Conservation (phyloP, 1,140 invertebrate species). For the Drosophila ironensis region DNA sequence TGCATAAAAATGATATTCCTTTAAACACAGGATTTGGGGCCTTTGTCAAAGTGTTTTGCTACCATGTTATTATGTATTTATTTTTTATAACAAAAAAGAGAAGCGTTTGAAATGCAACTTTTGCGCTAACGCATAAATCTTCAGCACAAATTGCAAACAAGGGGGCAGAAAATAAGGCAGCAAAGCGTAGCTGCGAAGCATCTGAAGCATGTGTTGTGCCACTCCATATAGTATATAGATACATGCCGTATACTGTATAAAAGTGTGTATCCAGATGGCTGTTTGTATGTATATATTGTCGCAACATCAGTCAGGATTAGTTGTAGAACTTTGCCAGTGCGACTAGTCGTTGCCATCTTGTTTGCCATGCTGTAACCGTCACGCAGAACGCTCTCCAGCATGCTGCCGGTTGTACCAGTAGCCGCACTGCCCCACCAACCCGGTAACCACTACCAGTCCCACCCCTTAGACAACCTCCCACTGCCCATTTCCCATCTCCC, state of each 20-base stretch:
- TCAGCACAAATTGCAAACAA: constrained; percentile 65
- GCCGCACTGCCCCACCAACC: neutral
- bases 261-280: constrained; percentile 38
- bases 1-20: no score
- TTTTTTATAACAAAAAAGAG: constrained; percentile 48
- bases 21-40: no score
- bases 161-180: constrained; percentile 30
- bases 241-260: constrained; percentile 29
- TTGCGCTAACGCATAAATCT: constrained; percentile 75
- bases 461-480: neutral
- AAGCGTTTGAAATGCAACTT: constrained; percentile 75
- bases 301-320: constrained; percentile 78
- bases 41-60: constrained; percentile 11
- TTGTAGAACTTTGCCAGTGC: constrained; percentile 71
- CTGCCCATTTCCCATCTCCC: neutral
- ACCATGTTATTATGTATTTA: constrained; percentile 16
- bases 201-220: constrained; percentile 69
- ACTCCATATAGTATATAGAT: constrained; percentile 26
- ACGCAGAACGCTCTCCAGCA: constrained; percentile 70
- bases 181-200: constrained; percentile 72
- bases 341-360: constrained; percentile 52
- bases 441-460: neutral
- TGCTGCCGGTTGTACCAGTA: constrained; percentile 56
- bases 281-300: constrained; percentile 76
- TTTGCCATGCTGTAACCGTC: constrained; percentile 77